phyloP scores from a whole-genome alignment of 2,888 invertebrate genomes.

The Cotesia congregata region DNA sequence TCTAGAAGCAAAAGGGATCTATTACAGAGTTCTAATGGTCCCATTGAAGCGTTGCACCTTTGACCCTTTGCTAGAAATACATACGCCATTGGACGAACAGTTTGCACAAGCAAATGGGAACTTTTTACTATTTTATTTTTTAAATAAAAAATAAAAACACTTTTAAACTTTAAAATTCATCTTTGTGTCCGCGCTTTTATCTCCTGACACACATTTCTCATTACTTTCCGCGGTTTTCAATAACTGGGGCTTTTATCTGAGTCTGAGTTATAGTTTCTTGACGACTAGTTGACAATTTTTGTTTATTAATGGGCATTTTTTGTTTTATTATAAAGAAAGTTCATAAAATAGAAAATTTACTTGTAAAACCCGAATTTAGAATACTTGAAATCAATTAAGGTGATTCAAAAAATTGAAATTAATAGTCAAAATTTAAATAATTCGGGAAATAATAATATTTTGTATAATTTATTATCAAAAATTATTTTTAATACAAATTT shows the following conservation, averaged over 20 bases:
- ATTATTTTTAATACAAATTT: no score
- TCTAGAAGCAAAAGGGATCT: conserved; percentile 54
- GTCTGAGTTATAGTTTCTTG: no score
- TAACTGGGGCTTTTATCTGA: background rate
- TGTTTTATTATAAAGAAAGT: no score
- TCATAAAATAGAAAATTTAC: no score
- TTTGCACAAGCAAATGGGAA: conserved; percentile 61
- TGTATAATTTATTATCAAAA: no score
- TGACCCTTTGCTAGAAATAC: conserved; percentile 49
- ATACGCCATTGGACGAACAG: conserved; percentile 49
- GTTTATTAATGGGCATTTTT: no score
- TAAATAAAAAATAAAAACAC: background rate
- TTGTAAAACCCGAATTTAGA: no score
- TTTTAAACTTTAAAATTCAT: background rate
- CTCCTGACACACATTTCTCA: conserved; percentile 37
- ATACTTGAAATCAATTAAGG: no score
- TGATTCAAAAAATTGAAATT: no score
- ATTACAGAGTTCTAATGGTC: conserved; percentile 59
- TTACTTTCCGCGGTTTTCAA: conserved; percentile 14
- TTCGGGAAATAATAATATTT: no score
- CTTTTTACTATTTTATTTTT: conserved; percentile 43
- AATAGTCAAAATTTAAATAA: no score
- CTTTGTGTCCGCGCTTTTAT: conserved; percentile 32
- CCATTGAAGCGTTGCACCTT: conserved; percentile 61
- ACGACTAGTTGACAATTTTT: no score